Percentiles rank a stretch among this genome's conserved stretches.
phyloP scores from a whole-genome alignment of 2,888 invertebrate genomes.

The Drosophila mettleri region DNA sequence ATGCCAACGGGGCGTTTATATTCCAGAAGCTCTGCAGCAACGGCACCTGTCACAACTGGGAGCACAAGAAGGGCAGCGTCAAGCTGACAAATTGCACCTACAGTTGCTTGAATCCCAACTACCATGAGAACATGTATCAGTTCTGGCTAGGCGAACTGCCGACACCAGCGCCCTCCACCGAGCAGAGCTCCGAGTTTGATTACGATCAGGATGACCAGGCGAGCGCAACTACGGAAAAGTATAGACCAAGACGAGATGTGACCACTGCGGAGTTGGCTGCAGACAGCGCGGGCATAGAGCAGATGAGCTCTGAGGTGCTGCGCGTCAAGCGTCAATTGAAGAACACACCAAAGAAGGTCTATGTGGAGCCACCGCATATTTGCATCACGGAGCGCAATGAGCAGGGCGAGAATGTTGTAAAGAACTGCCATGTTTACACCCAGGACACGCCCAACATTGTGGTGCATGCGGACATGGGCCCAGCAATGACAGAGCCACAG shows the following conservation, averaged over 20 bases:
- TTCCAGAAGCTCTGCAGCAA: conserved; percentile 90
- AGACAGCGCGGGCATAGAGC: conserved; percentile 70
- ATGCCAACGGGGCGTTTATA: conserved; percentile 89
- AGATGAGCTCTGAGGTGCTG: conserved; percentile 64
- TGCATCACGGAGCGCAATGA: conserved; percentile 85
- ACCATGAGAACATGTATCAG: conserved; percentile 83
- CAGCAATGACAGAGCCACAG: conserved; percentile 85
- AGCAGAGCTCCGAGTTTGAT: conserved; percentile 84
- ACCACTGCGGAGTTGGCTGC: conserved; percentile 44
- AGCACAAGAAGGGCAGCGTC: conserved; percentile 88
- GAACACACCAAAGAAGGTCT: conserved; percentile 72
- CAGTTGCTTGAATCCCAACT: conserved; percentile 87
- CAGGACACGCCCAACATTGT: conserved; percentile 86
- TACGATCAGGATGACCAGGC: conserved; percentile 83
- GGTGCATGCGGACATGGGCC: conserved; percentile 86
- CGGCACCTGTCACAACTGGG: conserved; percentile 89
- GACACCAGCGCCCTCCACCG: conserved; percentile 80
- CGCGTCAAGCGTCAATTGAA: conserved; percentile 64
- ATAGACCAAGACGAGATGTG: conserved; percentile 56
- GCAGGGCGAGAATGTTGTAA: conserved; percentile 68
- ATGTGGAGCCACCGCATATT: conserved; percentile 87
- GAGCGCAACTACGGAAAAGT: conserved; percentile 81
- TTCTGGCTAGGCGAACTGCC: conserved; percentile 82
- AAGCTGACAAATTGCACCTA: conserved; percentile 90
- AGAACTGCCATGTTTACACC: conserved; percentile 88